Percentiles rank a stretch among this genome's conserved stretches.
phyloP scores from a whole-genome alignment of 2,888 invertebrate genomes.

The Cephus nigrinus region DNA sequence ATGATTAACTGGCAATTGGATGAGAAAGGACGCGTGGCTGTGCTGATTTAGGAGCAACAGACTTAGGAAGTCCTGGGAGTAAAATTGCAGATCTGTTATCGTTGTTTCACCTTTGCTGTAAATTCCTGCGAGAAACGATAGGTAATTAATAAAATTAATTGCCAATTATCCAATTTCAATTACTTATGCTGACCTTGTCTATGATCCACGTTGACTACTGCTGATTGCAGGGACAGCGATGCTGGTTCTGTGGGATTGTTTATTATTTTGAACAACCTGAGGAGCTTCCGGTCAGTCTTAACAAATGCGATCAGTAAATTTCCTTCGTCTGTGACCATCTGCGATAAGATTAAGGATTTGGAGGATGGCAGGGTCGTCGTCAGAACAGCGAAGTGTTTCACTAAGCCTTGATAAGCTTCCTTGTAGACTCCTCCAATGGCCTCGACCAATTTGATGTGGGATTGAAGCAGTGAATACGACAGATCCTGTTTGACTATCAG shows the following conservation, averaged over 20 bases:
- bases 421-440: conserved; percentile 77
- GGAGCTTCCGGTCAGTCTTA: conserved; percentile 46
- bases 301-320: conserved; percentile 51
- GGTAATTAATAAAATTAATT: neutral
- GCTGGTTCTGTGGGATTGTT: conserved; percentile 13
- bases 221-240: conserved; percentile 32
- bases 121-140: neutral
- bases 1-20: conserved; percentile 54
- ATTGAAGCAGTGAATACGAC: conserved; percentile 83
- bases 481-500: conserved; percentile 81
- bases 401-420: conserved; percentile 74
- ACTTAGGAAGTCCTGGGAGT: conserved; percentile 79
- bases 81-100: conserved; percentile 81
- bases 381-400: conserved; percentile 70
- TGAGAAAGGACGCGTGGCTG: conserved; percentile 49
- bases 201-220: conserved; percentile 46
- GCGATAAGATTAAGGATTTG: conserved; percentile 44
- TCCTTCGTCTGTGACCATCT: conserved; percentile 48
- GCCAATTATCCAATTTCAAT: neutral
- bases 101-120: conserved; percentile 40
- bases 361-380: conserved; percentile 38
- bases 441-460: conserved; percentile 77
- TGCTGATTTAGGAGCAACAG: conserved; percentile 67
- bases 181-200: conserved; percentile 46
- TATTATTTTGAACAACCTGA: conserved; percentile 52